phyloP scores from a whole-genome alignment of 1,140 invertebrate species.

The Nomia melanderi region DNA sequence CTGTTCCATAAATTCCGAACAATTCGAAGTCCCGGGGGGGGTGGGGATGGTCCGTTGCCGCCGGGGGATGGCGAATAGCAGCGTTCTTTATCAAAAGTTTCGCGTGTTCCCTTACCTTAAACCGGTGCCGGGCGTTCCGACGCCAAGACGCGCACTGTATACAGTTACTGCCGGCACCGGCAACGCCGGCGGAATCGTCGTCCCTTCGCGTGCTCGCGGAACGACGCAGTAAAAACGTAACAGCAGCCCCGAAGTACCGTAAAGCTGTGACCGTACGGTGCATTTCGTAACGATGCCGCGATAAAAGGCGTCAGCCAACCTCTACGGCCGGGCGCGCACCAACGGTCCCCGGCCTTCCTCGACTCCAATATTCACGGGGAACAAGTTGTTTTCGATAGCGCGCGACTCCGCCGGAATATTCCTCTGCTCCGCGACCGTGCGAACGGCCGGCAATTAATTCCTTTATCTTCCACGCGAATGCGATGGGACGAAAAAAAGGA shows the following conservation, averaged over 20 bases:
- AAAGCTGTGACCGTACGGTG: constrained; percentile 79
- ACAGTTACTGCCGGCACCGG: constrained; percentile 39
- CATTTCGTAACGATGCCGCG: constrained; percentile 76
- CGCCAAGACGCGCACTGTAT: constrained; percentile 33
- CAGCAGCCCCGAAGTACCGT: constrained; percentile 79
- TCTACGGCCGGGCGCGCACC: constrained; percentile 14
- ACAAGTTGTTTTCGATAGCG: constrained; percentile 34
- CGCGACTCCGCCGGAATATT: neutral
- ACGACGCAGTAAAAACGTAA: constrained; percentile 81
- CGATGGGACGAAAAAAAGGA: neutral
- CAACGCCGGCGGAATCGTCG: constrained; percentile 70
- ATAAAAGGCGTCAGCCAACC: constrained; percentile 70
- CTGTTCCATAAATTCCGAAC: neutral
- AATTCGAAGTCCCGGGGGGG: neutral
- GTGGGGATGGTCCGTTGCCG: neutral
- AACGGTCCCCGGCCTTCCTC: constrained; percentile 3
- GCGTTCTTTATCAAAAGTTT: constrained; percentile 22
- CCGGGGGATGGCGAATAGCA: neutral
- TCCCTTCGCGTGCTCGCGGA: constrained; percentile 70
- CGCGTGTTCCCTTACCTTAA: neutral
- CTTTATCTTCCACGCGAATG: neutral
- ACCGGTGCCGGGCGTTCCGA: constrained; percentile 14
- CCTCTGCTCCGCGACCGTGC: too few species aligned
- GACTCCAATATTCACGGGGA: constrained; percentile 19
- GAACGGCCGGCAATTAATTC: neutral